Base-by-base conservation (phyloP, 1,140 invertebrate genomes). In the Aphelenchoides avenae region DNA sequence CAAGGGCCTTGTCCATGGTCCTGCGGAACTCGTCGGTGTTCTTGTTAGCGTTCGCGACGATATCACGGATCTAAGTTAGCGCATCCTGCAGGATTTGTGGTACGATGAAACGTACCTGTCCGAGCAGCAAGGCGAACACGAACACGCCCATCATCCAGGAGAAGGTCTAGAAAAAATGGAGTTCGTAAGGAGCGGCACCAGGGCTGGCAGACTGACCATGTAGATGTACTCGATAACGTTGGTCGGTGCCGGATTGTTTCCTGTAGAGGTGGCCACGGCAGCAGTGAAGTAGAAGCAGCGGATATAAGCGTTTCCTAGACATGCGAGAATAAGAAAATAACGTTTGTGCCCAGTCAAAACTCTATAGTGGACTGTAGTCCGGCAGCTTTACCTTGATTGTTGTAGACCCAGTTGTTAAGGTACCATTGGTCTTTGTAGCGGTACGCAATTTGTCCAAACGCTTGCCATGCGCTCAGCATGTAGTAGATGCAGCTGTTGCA, bases 61-160 rank as follows among this genome's bases (percentile, higher is more conserved):
- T 93, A 72, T 94, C 90, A 39, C 89, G 79, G 34, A 93, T 91
- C 84, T 64, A n/a, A 47, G 26, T n/a, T 29, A 47, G n/a, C 22
- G 33, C 2, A 53, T 13, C 39, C 6, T 15, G 27, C 18, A n/a
- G n/a, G n/a, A 7, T 39, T 42, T 33, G 27, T 52, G 11, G 6
- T 26, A 57, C 24, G 33, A 5, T 29, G 6, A 9, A 5, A 57
- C n/a, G n/a, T n/a, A 86, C 84, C 82, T 94, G 91, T 63, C 91
- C 90, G 71, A 95, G 90, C 0, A 95, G 82, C 62, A 94, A 77
- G 7, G 91, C 91, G 78, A 93, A 94, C 0, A 93, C 87, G 75
- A 95, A 95, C 0, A 95, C 89, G 0, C 91, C 91, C 82, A 90
- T 88, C 26, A 95, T 79, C n/a, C n/a, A n/a, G n/a, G n/a, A n/a